Percentiles rank a stretch among this genome's conserved stretches.
Evolutionary conservation across 2,888 invertebrate genomes (phyloP).

Genomic region (Cremastobaeus sp.): DNA sequence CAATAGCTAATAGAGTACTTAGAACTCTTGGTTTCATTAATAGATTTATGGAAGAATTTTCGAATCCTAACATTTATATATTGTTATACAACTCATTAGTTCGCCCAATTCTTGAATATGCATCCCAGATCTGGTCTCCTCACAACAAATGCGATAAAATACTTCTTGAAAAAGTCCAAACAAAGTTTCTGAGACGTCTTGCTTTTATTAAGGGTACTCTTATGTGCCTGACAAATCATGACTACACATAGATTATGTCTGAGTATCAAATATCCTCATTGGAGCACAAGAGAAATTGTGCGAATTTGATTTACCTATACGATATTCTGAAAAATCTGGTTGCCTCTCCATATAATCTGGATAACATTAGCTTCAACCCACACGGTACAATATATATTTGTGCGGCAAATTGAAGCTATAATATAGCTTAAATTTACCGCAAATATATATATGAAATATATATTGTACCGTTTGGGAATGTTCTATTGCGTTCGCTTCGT

Average conservation of each 20-base stretch:
- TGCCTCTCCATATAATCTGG: too few species aligned
- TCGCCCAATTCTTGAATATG: conserved; percentile 7
- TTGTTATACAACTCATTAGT: conserved; percentile 10
- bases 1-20: neutral
- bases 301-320: neutral
- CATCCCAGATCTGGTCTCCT: conserved; percentile 5
- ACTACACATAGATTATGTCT: neutral
- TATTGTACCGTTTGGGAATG: too few species aligned
- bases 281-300: neutral
- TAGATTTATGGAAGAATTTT: neutral
- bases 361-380: too few species aligned
- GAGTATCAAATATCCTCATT: neutral
- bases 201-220: neutral
- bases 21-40: conserved; percentile 4
- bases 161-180: neutral
- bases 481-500: too few species aligned
- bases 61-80: neutral
- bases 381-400: too few species aligned
- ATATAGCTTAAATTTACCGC: too few species aligned
- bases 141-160: neutral
- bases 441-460: too few species aligned
- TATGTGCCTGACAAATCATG: neutral
- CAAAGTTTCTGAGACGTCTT: neutral
- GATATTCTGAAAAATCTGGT: too few species aligned
- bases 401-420: too few species aligned